Conservation (phyloP, 2,113 vertebrate genomes). For the Chaenogobius annularis region DNA sequence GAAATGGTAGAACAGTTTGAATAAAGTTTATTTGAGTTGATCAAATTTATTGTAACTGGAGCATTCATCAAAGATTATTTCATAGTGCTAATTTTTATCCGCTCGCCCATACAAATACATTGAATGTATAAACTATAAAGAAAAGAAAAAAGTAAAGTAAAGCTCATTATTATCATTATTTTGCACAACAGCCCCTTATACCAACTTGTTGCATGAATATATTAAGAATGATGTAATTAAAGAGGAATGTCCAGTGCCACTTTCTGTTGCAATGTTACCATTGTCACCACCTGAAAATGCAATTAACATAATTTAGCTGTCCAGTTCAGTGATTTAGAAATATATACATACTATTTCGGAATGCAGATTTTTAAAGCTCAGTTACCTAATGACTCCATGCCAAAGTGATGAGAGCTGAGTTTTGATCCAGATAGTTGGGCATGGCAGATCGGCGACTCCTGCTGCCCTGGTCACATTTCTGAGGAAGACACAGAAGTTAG, state of each 20-base stretch:
- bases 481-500: neutral
- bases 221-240: neutral
- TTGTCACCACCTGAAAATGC: constrained; percentile 13
- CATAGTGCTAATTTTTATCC: no score
- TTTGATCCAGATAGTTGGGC: neutral
- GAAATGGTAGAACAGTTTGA: no score
- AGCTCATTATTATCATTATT: neutral
- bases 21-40: no score
- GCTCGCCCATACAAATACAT: no score
- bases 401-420: constrained; percentile 25
- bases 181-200: neutral
- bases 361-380: neutral
- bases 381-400: constrained; percentile 22
- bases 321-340: neutral
- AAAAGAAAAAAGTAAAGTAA: no score
- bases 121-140: no score
- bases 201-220: neutral
- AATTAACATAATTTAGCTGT: neutral
- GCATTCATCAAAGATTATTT: no score
- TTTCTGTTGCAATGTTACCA: neutral
- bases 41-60: no score
- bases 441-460: constrained; percentile 22
- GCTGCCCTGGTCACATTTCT: neutral
- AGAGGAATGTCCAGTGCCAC: neutral
- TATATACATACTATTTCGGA: neutral